phyloP scores from a whole-genome alignment of 2,797 vertebrate genomes.

The Hybognathus amarus region DNA sequence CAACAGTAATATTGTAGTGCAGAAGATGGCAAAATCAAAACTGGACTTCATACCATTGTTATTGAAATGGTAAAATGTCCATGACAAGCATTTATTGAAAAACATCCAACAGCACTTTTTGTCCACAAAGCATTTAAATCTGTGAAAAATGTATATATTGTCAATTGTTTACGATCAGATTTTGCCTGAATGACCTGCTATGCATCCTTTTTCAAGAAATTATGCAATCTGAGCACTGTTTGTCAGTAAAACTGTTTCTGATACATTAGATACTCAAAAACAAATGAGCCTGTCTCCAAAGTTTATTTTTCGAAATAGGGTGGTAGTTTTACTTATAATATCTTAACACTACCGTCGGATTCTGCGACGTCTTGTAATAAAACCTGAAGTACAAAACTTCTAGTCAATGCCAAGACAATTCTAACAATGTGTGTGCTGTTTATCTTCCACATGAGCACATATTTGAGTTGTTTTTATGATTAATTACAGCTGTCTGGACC shows the following conservation, averaged over 20 bases:
- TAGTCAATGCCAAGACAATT: not conserved
- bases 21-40: too few species aligned
- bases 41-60: not conserved
- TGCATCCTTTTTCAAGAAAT: too few species aligned
- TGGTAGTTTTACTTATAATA: too few species aligned
- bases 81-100: not conserved
- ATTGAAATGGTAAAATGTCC: not conserved
- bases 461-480: too few species aligned
- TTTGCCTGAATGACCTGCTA: not conserved
- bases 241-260: not conserved
- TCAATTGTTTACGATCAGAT: not conserved
- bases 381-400: not conserved
- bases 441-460: too few species aligned
- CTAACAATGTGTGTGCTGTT: too few species aligned
- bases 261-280: not conserved
- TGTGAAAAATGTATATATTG: not conserved
- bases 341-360: too few species aligned
- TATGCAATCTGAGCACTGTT: not conserved
- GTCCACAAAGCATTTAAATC: not conserved
- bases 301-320: not conserved
- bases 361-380: too few species aligned
- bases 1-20: too few species aligned
- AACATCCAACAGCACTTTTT: not conserved
- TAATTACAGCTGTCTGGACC: too few species aligned
- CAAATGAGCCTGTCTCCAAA: not conserved